Evolutionary conservation across 2,113 vertebrate genomes (phyloP), one percentile per base, ranked within the genome.

Genomic region (Oncorhynchus masou): DNA sequence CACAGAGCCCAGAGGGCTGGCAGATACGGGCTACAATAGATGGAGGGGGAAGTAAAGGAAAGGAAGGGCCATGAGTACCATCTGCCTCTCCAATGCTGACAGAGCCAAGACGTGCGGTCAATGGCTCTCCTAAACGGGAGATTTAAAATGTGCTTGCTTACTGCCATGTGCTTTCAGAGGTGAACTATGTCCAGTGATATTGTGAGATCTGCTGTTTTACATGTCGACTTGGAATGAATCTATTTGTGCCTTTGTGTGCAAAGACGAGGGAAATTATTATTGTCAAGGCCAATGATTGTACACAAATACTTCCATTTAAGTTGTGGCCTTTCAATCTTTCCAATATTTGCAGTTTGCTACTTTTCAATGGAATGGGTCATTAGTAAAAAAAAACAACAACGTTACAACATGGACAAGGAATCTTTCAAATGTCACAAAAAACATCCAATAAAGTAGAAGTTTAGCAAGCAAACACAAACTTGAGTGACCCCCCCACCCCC

Each of bases 61-160:
- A 74, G 51, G 73, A 20, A 49, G 92, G 94, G 95, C 96, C 96
- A 94, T 93, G 94, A 95, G 93, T 91, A 95, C 96, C 96, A 97
- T 97, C 96, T 97, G 96, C 94, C 95, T 90, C 93, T 91, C 90
- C 88, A 93, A 95, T 94, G 92, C 93, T 94, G 90, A 89, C 89
- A 79, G 92, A 94, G 95, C 95, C 96, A 97, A 95, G 92, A 95
- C 93, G 94, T 94, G 94, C 88, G 93, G 92, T 92, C 93, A 94
- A 94, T 91, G 93, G 94, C 91, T 92, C 89, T 91, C 90, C 92
- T 31, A 19, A n/a, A 16, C 65, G 24, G 25, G 65, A 67, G 29
- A 31, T 31, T 22, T 65, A 6, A 34, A 29, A 31, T 9, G 67
- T 31, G 67, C 31, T 68, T 27, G 16, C 67, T 34, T 16, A 8